These are phyloP conservation scores for Stegana nigrithorax DNA, from an alignment of 2,888 invertebrate species.

Conservation along the genomic window DNA sequence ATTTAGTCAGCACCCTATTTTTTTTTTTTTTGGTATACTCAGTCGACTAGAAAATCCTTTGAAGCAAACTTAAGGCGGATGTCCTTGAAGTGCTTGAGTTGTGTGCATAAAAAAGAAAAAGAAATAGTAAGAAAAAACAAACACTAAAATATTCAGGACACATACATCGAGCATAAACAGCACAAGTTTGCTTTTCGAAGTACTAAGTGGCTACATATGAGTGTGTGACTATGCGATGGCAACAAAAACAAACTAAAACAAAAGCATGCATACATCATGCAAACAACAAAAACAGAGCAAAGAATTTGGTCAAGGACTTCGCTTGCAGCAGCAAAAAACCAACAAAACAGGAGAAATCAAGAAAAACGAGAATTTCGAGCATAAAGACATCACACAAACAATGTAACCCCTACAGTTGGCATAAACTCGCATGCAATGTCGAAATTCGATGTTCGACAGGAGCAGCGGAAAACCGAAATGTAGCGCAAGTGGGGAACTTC, in stretches of 20 bases:
- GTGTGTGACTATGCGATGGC: too few relatives aligned
- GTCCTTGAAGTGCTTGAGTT: constrained; percentile 5
- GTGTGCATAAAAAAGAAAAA: too few relatives aligned
- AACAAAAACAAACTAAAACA: neutral
- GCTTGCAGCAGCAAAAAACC: constrained; percentile 29
- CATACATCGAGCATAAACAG: constrained; percentile 24
- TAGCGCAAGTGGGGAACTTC: neutral
- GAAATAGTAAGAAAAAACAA: neutral
- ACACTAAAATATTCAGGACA: constrained; percentile 19
- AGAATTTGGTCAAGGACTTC: constrained; percentile 60
- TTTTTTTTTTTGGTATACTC: too few relatives aligned
- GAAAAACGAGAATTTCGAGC: constrained; percentile 19
- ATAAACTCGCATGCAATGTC: too few relatives aligned
- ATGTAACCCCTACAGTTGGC: too few relatives aligned
- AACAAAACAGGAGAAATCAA: constrained; percentile 14
- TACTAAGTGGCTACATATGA: too few relatives aligned
- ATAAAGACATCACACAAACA: neutral
- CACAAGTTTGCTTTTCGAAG: too few relatives aligned
- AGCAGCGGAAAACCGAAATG: neutral
- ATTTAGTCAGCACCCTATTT: too few relatives aligned
- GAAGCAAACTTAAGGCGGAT: neutral
- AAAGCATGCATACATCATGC: neutral
- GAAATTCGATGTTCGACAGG: neutral
- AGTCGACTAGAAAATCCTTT: too few relatives aligned
- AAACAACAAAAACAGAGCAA: constrained; percentile 23